A percentile compares a stretch with the other conserved stretches of the same genome.
phyloP scores from a whole-genome alignment of 1,140 invertebrate genomes.

The Heterodera schachtii region DNA sequence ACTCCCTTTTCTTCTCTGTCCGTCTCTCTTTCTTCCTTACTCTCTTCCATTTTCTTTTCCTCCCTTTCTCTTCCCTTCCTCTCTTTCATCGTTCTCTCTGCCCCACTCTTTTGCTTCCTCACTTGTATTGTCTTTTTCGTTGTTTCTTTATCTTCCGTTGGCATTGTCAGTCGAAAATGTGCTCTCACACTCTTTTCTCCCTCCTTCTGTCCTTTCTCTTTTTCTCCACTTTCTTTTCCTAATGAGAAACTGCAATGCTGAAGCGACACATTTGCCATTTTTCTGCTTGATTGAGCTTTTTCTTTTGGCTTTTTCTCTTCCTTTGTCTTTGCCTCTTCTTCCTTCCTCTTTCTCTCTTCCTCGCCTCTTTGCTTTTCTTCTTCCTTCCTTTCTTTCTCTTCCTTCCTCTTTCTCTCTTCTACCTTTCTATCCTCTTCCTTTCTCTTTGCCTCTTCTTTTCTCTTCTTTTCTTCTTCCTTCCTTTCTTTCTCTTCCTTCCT shows the following conservation, averaged over 20 bases:
- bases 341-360: not conserved
- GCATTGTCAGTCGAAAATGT: conserved; percentile 40
- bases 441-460: not conserved
- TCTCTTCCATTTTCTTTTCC: not conserved
- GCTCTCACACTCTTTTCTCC: conserved; percentile 44
- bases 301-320: conserved; percentile 27
- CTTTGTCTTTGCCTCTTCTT: not conserved
- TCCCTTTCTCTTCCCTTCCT: not conserved
- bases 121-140: not conserved
- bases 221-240: not conserved
- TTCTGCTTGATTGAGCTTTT: conserved; percentile 16
- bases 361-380: conserved; percentile 9
- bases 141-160: not conserved
- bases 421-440: conserved; percentile 1
- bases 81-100: not conserved
- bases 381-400: not conserved
- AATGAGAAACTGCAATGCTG: conserved; percentile 45
- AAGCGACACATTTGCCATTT: conserved; percentile 40
- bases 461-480: not conserved
- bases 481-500: not conserved
- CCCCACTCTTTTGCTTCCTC: conserved; percentile 6
- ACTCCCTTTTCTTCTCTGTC: too few species aligned
- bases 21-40: too few species aligned
- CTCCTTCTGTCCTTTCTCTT: conserved; percentile 2
- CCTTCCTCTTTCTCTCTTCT: not conserved